Base-by-base conservation (phyloP, 2,113 vertebrate species). In the Pungitius pungitius region DNA sequence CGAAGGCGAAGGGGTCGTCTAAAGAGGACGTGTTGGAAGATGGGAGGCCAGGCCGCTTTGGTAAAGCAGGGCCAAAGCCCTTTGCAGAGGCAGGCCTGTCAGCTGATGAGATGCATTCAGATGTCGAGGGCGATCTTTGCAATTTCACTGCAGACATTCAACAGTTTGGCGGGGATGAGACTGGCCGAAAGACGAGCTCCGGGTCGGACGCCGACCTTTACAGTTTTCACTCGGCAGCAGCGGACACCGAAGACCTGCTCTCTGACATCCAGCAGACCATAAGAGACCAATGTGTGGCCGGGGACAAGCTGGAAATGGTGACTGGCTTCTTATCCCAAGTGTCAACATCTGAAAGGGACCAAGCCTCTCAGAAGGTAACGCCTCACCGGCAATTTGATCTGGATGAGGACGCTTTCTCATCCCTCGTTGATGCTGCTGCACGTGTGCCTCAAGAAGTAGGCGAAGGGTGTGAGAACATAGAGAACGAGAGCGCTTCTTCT, bases 241-340 rank as follows among this genome's bases (percentile, higher is more conserved):
- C 94, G 6, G 97, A 98, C 85, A 94, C 94, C 77, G 96, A 97
- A 78, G 96, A 99, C 86, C 92, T 98, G 86, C 94, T 98, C 30
- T 95, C 94, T 56, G 95, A 98, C 84, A 97, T 98, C 85, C 96
- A 98, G 94, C 94, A 95, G 91, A 94, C 95, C 65, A 95, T 98
- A 66, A 93, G 89, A 73, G 90, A 95, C 83, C 95, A 97, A 74
- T 93, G 93, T 80, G 90, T 79, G 65, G 80, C 83, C 71, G 88
- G 83, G 78, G 88, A 85, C 11, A n/a, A 10, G 17, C 42, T 77
- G 43, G 71, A 74, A 81, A 86, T 82, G 75, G 82, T 87, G 77
- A 86, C 87, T 78, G 89, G 45, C 1, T 5, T 42, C 68, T 88
- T 89, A 77, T 81, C 89, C 45, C 85, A 70, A 37, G 17, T 11